Percentiles rank a stretch among this genome's conserved stretches.
phyloP scores from a whole-genome alignment of 53 echinoderm and acorn worm species.

The Glandiceps talaboti region DNA sequence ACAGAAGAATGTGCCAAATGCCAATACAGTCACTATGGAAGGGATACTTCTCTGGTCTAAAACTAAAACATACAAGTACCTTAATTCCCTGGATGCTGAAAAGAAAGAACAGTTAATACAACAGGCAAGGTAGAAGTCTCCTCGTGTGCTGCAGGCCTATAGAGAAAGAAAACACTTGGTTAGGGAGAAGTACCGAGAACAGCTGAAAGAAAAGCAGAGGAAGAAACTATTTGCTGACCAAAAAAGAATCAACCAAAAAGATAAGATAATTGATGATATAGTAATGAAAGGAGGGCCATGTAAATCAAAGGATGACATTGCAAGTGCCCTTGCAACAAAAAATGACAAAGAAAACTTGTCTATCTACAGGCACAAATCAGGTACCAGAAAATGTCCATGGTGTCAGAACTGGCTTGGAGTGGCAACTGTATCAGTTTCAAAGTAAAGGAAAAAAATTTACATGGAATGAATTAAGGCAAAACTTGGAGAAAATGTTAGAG shows the following conservation, averaged over 20 bases:
- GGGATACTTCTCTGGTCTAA: constrained; percentile 25
- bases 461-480: neutral
- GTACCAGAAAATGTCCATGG: neutral
- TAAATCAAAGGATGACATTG: neutral
- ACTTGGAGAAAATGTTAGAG: neutral
- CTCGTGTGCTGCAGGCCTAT: constrained; percentile 6
- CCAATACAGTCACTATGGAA: constrained; percentile 23
- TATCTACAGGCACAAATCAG: neutral
- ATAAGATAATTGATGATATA: neutral
- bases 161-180: constrained; percentile 10
- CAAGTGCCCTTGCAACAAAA: neutral
- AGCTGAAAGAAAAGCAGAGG: neutral
- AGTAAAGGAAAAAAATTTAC: neutral
- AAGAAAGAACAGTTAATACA: constrained; percentile 4
- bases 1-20: constrained; percentile 36
- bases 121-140: constrained; percentile 15
- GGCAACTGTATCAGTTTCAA: neutral
- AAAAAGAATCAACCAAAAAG: neutral
- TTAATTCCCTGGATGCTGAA: constrained; percentile 17
- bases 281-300: neutral
- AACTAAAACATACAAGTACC: constrained; percentile 18
- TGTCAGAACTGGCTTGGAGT: neutral
- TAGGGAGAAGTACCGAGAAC: constrained; percentile 1
- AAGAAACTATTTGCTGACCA: neutral
- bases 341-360: neutral